Percentiles rank a stretch among this genome's conserved stretches.
Conservation (phyloP, 2,113 vertebrate species). For the Coturnix japonica region DNA sequence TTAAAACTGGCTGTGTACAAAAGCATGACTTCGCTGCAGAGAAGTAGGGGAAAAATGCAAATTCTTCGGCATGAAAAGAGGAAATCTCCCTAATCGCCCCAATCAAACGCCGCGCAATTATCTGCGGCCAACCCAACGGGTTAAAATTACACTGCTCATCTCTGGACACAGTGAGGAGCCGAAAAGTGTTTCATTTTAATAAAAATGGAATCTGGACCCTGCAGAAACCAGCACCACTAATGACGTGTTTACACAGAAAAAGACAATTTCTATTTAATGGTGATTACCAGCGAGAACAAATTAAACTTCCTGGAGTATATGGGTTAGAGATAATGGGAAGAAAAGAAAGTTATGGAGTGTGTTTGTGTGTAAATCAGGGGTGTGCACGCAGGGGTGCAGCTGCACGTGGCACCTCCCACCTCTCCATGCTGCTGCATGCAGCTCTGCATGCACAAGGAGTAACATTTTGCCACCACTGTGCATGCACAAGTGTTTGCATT, state of each 20-base stretch:
- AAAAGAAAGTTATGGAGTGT: constrained; percentile 60
- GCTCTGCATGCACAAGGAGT: accelerated
- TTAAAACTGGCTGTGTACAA: constrained; percentile 77
- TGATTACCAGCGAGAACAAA: constrained; percentile 83
- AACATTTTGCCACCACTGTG: accelerated
- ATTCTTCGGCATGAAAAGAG: constrained; percentile 73
- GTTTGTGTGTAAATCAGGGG: not conserved
- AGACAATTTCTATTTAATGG: constrained; percentile 87
- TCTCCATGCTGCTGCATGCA: accelerated
- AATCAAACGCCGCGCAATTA: constrained; percentile 82
- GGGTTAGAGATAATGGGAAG: constrained; percentile 81
- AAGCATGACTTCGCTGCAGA: constrained; percentile 70
- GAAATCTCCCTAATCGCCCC: constrained; percentile 83
- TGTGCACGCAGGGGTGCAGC: not conserved
- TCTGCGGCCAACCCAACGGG: constrained; percentile 81
- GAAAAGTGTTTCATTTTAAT: constrained; percentile 84
- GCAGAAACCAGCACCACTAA: constrained; percentile 82
- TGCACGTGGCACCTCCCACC: not conserved
- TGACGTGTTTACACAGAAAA: constrained; percentile 86
- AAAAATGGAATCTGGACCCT: constrained; percentile 85
- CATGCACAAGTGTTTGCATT: accelerated
- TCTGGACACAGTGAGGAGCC: constrained; percentile 80
- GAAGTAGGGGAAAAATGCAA: constrained; percentile 79
- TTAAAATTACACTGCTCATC: constrained; percentile 82
- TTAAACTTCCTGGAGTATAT: constrained; percentile 80